Evolutionary conservation across 1,140 invertebrate species (phyloP).

Genomic region (Ctenoplectra terminalis): DNA sequence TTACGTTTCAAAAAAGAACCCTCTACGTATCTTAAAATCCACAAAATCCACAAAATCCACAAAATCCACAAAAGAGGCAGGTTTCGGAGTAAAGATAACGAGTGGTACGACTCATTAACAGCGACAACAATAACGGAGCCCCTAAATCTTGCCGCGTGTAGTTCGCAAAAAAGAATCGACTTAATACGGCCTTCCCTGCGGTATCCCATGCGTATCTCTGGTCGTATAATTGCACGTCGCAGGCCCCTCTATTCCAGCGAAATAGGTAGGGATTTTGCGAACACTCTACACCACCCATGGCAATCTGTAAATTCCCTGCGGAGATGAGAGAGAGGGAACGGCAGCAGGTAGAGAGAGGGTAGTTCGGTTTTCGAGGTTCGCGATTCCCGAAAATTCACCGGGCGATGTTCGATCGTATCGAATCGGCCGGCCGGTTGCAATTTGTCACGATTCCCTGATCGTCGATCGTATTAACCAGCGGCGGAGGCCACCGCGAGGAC

Average conservation of each 20-base stretch:
- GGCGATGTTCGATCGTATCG: slow-evolving; percentile 36
- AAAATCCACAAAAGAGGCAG: not conserved
- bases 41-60: not conserved
- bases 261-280: slow-evolving; percentile 34
- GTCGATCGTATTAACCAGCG: slow-evolving; percentile 51
- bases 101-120: slow-evolving; percentile 2
- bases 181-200: not conserved
- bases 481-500: not conserved
- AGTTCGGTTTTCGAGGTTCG: slow-evolving; percentile 23
- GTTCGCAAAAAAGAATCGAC: slow-evolving; percentile 19
- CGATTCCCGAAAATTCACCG: slow-evolving; percentile 53
- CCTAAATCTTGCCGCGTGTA: not conserved
- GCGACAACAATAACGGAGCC: not conserved
- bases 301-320: slow-evolving; percentile 56
- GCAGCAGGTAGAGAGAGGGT: not conserved
- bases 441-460: slow-evolving; percentile 61
- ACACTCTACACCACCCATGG: slow-evolving; percentile 4
- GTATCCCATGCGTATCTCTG: not conserved
- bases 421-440: slow-evolving; percentile 31
- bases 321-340: not conserved
- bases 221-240: slow-evolving; percentile 28
- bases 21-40: slow-evolving; percentile 17
- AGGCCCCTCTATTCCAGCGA: not conserved
- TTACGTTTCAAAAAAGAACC: not conserved
- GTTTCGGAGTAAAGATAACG: not conserved